Conservation (phyloP, 2,113 vertebrate genomes). For the Microtus montanus region DNA sequence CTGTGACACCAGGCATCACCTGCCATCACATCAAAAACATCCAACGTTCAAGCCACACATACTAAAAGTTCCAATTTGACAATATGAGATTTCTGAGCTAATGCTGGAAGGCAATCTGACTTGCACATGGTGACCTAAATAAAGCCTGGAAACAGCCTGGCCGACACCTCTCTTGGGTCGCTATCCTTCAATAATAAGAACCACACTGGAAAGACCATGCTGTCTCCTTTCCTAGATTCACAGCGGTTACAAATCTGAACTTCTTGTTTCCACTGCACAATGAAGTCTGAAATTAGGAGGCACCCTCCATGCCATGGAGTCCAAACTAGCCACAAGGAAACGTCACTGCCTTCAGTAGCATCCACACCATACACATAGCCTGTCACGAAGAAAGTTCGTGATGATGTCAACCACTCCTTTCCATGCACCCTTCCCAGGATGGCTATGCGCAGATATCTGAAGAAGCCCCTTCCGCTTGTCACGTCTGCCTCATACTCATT, state of each 20-base stretch:
- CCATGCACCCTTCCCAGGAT: neutral
- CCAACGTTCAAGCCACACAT: neutral
- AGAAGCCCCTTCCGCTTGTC: neutral
- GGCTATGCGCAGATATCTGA: neutral
- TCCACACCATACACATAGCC: neutral
- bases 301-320: neutral
- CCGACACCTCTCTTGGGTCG: neutral
- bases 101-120: neutral
- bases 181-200: constrained; percentile 3
- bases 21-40: neutral
- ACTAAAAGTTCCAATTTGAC: neutral
- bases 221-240: neutral
- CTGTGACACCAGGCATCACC: neutral
- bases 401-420: neutral
- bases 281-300: neutral
- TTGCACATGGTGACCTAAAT: neutral
- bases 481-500: neutral
- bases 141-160: neutral
- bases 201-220: neutral
- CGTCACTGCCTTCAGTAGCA: too few relatives aligned
- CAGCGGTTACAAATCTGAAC: neutral
- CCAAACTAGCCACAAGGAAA: neutral
- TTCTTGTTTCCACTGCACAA: neutral
- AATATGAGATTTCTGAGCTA: neutral
- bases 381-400: neutral